A percentile compares a stretch with the other conserved stretches of the same genome.
Evolutionary conservation across 2,888 invertebrate genomes (phyloP).

Genomic region (Campoletis raptor): DNA sequence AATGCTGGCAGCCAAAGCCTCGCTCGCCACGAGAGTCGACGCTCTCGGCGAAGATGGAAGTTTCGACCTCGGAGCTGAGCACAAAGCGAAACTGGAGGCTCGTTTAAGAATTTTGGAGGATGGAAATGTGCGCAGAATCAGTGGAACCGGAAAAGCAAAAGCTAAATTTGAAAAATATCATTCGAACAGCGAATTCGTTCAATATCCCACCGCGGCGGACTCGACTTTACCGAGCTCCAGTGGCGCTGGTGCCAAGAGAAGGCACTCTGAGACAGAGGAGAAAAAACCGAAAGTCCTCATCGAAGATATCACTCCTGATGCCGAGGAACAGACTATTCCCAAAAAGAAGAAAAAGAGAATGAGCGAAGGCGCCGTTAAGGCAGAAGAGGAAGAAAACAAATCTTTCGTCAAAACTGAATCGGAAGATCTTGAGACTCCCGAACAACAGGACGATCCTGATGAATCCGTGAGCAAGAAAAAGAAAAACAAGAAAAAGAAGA

Average conservation of each 20-base stretch:
- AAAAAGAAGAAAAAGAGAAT: constrained; percentile 83
- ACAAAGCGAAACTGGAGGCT: constrained; percentile 95
- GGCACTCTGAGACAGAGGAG: constrained; percentile 86
- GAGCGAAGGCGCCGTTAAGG: constrained; percentile 80
- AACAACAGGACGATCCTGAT: background rate
- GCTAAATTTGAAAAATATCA: constrained; percentile 98
- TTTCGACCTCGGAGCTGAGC: constrained; percentile 94
- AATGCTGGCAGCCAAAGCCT: constrained; percentile 98
- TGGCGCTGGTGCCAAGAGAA: constrained; percentile 85
- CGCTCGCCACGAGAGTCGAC: constrained; percentile 96
- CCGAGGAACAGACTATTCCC: background rate
- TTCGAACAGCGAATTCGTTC: constrained; percentile 90
- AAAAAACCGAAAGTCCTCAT: constrained; percentile 79
- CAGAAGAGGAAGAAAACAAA: constrained; percentile 67
- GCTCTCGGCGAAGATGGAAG: constrained; percentile 96
- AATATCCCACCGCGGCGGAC: constrained; percentile 93
- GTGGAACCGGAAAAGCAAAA: constrained; percentile 95
- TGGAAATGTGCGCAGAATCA: constrained; percentile 92
- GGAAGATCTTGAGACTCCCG: constrained; percentile 13
- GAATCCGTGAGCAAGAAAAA: constrained; percentile 51
- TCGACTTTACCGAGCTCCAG: constrained; percentile 89
- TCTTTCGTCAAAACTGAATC: constrained; percentile 67
- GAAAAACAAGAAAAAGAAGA: constrained; percentile 71
- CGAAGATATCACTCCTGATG: constrained; percentile 78
- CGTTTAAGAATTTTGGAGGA: constrained; percentile 93